Percentiles rank a stretch among this genome's conserved stretches.
Conservation (phyloP, 2,888 invertebrate species). For the Diaprepes abbreviatus region DNA sequence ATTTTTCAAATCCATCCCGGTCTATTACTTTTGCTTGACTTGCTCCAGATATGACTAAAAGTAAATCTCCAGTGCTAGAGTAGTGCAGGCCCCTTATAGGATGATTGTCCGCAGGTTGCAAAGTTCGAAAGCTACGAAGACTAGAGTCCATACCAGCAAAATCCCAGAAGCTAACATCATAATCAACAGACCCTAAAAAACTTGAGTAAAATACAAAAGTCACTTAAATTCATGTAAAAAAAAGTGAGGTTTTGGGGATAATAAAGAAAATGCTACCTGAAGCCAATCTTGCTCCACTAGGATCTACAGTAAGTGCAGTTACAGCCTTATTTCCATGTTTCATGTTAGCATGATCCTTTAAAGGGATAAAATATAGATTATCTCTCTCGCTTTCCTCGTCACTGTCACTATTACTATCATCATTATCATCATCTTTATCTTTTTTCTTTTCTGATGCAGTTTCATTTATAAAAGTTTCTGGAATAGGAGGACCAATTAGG, state of each 20-base stretch:
- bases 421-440: conserved; percentile 38
- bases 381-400: conserved; percentile 62
- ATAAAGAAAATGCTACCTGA: conserved; percentile 60
- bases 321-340: conserved; percentile 92
- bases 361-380: conserved; percentile 76
- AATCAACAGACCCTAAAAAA: conserved; percentile 89
- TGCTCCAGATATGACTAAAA: conserved; percentile 93
- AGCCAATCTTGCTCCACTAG: conserved; percentile 87
- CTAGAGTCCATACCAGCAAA: conserved; percentile 98
- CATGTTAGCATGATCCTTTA: conserved; percentile 84
- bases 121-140: conserved; percentile 89
- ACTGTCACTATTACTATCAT: conserved; percentile 60
- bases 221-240: too few species aligned
- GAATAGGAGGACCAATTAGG: conserved; percentile 75
- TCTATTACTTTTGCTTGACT: conserved; percentile 91
- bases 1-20: conserved; percentile 92
- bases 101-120: conserved; percentile 97
- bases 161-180: conserved; percentile 97
- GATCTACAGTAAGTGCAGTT: conserved; percentile 91
- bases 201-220: too few species aligned
- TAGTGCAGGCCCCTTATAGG: conserved; percentile 92
- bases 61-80: conserved; percentile 93
- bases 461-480: conserved; percentile 59
- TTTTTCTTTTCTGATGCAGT: conserved; percentile 50
- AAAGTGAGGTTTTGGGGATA: too few species aligned